These are phyloP conservation scores for Falco columbarius DNA, from an alignment of 2,797 vertebrate genomes.

Conservation along the genomic window DNA sequence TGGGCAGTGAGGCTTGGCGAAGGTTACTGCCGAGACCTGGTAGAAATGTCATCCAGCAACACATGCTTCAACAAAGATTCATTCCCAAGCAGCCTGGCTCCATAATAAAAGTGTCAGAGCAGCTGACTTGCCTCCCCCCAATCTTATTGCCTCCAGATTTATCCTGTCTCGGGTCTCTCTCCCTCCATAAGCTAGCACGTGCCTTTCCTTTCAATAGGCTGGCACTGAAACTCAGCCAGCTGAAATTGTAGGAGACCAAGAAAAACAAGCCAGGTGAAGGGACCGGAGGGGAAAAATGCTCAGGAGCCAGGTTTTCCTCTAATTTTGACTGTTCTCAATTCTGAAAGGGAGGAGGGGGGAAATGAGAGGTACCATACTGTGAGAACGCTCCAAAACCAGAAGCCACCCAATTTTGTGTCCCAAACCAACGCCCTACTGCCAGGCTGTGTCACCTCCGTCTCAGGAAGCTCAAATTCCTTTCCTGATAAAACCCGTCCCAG, in stretches of 20 bases:
- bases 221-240: neutral
- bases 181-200: neutral
- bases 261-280: neutral
- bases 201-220: conserved; percentile 29
- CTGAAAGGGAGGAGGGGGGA: neutral
- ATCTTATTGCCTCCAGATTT: conserved; percentile 31
- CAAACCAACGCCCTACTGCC: neutral
- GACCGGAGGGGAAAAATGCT: neutral
- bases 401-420: neutral
- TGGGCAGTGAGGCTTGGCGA: neutral
- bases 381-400: neutral
- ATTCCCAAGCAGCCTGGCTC: conserved; percentile 45
- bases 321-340: neutral
- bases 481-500: neutral
- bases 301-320: neutral
- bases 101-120: conserved; percentile 50
- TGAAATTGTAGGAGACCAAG: neutral
- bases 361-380: neutral
- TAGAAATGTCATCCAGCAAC: conserved; percentile 50
- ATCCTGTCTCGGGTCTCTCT: conserved; percentile 41
- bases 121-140: neutral
- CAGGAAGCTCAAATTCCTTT: neutral
- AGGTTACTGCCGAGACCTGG: conserved; percentile 19
- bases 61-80: conserved; percentile 13
- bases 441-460: neutral